Evolutionary conservation across 2,797 vertebrate species (phyloP).

Genomic region (Ambastaia sidthimunki): DNA sequence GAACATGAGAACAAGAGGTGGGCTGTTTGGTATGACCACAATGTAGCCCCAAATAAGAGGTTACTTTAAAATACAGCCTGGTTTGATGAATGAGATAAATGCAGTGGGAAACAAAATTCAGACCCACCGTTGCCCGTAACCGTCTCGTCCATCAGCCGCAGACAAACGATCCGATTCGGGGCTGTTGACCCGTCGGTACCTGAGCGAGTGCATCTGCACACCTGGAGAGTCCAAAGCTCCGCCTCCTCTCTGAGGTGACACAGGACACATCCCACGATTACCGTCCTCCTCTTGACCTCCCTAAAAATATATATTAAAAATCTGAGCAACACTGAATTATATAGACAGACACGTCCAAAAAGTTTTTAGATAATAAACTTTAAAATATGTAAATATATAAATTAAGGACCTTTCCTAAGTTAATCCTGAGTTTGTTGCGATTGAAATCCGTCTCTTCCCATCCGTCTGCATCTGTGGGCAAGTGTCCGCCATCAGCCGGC

Average conservation of each 20-base stretch:
- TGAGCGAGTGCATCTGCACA: conserved; percentile 85
- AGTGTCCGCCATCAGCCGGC: conserved; percentile 74
- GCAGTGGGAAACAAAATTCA: background rate
- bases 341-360: background rate
- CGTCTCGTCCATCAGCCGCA: conserved; percentile 87
- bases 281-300: conserved; percentile 88
- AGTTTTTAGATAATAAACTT: too few species aligned
- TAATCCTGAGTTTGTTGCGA: conserved; percentile 98
- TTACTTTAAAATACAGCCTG: background rate
- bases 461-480: conserved; percentile 80
- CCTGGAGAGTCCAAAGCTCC: conserved; percentile 87
- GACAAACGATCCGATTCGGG: conserved; percentile 94
- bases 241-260: conserved; percentile 82
- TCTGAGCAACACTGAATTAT: background rate
- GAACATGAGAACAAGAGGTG: background rate
- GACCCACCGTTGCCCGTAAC: conserved; percentile 86
- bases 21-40: too few species aligned
- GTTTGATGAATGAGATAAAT: too few species aligned
- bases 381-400: background rate
- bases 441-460: conserved; percentile 99
- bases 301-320: conserved; percentile 62
- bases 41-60: too few species aligned
- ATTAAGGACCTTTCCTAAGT: conserved; percentile 90
- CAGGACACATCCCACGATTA: conserved; percentile 83
- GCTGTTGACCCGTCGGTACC: conserved; percentile 91